These are phyloP conservation scores for Keiferia lycopersicella DNA, from an alignment of 2,888 invertebrate species.

Conservation along the genomic window DNA sequence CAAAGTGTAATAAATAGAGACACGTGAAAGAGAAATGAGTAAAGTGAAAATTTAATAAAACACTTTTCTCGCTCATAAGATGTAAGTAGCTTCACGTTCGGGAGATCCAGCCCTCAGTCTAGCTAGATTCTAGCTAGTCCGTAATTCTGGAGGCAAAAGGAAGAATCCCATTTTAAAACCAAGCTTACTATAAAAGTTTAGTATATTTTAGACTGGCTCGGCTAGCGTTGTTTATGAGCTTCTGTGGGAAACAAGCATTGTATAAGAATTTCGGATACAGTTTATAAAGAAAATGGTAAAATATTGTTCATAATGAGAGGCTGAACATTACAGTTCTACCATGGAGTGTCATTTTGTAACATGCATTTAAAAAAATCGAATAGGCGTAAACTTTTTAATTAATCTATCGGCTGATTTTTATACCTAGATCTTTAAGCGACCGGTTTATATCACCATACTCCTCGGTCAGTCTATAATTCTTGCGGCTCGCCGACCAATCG, in stretches of 20 bases:
- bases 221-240: background rate
- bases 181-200: constrained; percentile 4
- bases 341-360: too few species aligned
- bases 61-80: constrained; percentile 21
- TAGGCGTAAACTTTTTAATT: too few species aligned
- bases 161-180: constrained; percentile 20
- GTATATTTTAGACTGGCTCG: constrained; percentile 11
- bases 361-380: too few species aligned
- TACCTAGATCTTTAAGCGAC: background rate
- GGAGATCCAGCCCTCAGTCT: background rate
- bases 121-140: background rate
- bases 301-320: too few species aligned
- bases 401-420: too few species aligned
- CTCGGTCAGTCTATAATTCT: constrained; percentile 32
- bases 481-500: constrained; percentile 16
- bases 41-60: constrained; percentile 26
- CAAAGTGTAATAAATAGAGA: too few species aligned
- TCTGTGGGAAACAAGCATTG: background rate
- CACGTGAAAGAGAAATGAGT: constrained; percentile 1
- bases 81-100: constrained; percentile 24
- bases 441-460: background rate
- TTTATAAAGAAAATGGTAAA: too few species aligned
- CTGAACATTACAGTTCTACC: too few species aligned
- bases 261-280: background rate
- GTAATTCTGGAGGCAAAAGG: background rate